These are phyloP conservation scores for Cephalopholis sonnerati DNA, from an alignment of 2,113 vertebrate species.

Conservation along the genomic window DNA sequence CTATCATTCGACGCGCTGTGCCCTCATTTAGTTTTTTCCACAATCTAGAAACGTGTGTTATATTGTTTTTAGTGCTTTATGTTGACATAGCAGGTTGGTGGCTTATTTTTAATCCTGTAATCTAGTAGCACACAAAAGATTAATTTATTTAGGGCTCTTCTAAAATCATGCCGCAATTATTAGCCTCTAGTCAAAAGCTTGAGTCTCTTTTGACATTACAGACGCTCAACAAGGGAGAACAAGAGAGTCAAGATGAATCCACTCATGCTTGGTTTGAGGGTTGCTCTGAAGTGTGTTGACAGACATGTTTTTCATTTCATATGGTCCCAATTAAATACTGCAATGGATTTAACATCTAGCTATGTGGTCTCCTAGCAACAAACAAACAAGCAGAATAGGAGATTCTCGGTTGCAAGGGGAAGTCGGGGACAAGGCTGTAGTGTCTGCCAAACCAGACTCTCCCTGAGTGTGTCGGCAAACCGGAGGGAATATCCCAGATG, in stretches of 20 bases:
- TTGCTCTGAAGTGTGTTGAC: constrained; percentile 52
- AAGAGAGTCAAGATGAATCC: constrained; percentile 53
- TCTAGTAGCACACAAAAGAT: constrained; percentile 6
- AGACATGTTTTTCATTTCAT: constrained; percentile 73
- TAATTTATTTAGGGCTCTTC: background rate
- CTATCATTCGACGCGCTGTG: background rate
- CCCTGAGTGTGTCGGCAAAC: constrained; percentile 59
- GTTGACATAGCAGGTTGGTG: constrained; percentile 5
- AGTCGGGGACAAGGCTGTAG: constrained; percentile 44
- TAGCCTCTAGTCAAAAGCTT: constrained; percentile 11
- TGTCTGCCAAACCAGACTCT: constrained; percentile 64
- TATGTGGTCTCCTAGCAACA: constrained; percentile 77
- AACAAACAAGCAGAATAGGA: constrained; percentile 75
- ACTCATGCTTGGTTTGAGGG: constrained; percentile 41
- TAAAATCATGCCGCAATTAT: constrained; percentile 16
- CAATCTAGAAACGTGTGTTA: background rate
- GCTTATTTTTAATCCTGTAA: constrained; percentile 28
- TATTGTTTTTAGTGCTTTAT: background rate
- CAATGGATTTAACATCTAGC: constrained; percentile 64
- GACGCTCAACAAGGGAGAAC: constrained; percentile 32
- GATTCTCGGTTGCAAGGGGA: constrained; percentile 45
- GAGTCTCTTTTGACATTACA: constrained; percentile 26
- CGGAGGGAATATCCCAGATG: constrained; percentile 61
- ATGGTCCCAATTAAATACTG: constrained; percentile 77
- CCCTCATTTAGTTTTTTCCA: background rate